These are phyloP conservation scores for Caerostris darwini DNA, from an alignment of 1,140 invertebrate species.

Conservation along the genomic window DNA sequence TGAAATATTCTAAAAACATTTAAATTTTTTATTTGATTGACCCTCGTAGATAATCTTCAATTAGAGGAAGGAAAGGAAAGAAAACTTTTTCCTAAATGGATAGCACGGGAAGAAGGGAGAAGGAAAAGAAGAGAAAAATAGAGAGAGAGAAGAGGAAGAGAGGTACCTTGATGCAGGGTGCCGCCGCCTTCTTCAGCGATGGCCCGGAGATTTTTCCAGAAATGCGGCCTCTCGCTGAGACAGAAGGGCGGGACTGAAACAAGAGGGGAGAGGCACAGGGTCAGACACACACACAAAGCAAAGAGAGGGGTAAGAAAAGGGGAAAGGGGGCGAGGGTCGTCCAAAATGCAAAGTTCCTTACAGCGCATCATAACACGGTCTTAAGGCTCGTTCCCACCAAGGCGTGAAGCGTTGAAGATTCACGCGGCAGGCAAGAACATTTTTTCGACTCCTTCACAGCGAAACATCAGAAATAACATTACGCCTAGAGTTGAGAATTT, in stretches of 20 bases:
- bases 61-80: too few relatives aligned
- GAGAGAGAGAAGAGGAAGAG: background rate
- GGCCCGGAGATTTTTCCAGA: constrained; percentile 76
- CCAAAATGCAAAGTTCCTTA: too few relatives aligned
- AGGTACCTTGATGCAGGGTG: constrained; percentile 23
- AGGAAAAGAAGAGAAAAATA: background rate
- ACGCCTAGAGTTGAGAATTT: too few relatives aligned
- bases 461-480: too few relatives aligned
- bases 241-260: constrained; percentile 76
- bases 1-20: too few relatives aligned
- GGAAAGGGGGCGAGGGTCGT: background rate
- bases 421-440: too few relatives aligned
- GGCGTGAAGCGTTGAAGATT: too few relatives aligned
- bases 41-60: too few relatives aligned
- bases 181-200: constrained; percentile 70
- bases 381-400: too few relatives aligned
- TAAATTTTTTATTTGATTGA: too few relatives aligned
- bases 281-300: constrained; percentile 15
- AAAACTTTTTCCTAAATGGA: background rate
- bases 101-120: background rate
- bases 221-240: constrained; percentile 70
- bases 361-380: too few relatives aligned
- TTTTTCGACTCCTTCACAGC: too few relatives aligned
- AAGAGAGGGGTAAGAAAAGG: background rate
- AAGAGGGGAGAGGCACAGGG: constrained; percentile 60